These are phyloP conservation scores for Steinernema khuongi DNA, from an alignment of 1,140 invertebrate genomes.

Conservation along the genomic window DNA sequence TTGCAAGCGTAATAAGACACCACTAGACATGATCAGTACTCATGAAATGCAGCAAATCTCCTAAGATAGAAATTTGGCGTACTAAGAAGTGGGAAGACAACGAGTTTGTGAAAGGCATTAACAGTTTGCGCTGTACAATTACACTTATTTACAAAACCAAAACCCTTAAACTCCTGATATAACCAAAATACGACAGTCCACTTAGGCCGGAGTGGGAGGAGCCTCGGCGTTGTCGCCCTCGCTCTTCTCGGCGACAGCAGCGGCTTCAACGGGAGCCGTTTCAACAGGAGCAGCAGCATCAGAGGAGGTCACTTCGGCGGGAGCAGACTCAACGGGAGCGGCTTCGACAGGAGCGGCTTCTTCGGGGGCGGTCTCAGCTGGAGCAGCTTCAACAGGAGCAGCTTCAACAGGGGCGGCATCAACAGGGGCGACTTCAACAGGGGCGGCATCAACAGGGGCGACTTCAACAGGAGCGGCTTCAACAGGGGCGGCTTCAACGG, in stretches of 20 bases:
- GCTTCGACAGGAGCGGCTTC: not conserved
- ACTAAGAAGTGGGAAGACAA: not conserved
- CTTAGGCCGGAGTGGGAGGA: not conserved
- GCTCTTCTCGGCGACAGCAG: not conserved
- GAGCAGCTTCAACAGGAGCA: not conserved
- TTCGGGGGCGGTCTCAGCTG: not conserved
- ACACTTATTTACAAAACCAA: conserved; percentile 1
- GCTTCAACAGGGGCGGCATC: not conserved
- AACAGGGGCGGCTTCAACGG: not conserved
- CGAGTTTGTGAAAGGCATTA: conserved; percentile 5
- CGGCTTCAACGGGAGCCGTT: not conserved
- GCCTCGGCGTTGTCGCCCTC: not conserved
- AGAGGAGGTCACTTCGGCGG: not conserved
- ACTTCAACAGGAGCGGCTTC: not conserved
- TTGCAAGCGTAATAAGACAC: no score
- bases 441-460: not conserved
- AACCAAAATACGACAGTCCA: not conserved
- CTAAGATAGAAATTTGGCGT: no score
- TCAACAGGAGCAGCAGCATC: conserved; percentile 15
- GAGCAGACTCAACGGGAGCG: not conserved
- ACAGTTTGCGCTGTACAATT: conserved; percentile 4
- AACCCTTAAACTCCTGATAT: not conserved
- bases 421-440: not conserved
- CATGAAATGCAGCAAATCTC: no score
- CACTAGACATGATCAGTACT: no score